phyloP scores from a whole-genome alignment of 2,113 vertebrate genomes.

The Herpetotheres cachinnans region DNA sequence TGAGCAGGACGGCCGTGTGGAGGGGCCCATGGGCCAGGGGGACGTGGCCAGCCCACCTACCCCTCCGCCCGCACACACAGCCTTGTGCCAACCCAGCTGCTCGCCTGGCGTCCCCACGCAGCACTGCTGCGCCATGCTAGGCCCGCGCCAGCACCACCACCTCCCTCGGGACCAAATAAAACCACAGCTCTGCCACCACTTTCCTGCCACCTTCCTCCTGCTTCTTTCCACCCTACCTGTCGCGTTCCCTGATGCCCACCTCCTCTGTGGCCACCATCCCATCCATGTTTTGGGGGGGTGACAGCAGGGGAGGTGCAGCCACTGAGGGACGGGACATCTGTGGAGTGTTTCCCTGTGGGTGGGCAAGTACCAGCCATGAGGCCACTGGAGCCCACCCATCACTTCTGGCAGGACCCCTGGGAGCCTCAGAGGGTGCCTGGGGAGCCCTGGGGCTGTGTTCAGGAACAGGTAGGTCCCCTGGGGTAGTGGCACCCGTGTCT shows the following conservation, averaged over 20 bases:
- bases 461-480: not conserved
- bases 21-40: not conserved
- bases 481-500: not conserved
- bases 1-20: not conserved
- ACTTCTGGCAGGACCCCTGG: not conserved
- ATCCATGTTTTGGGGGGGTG: rapidly evolving
- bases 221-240: not conserved
- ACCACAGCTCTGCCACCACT: not conserved
- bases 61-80: not conserved
- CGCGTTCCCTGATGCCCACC: not conserved
- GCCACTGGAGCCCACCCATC: not conserved
- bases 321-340: rapidly evolving
- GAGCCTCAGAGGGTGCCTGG: not conserved
- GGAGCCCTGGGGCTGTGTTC: not conserved
- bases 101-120: not conserved
- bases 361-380: not conserved
- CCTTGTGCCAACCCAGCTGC: not conserved
- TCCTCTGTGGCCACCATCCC: not conserved
- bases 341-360: not conserved
- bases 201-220: not conserved
- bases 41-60: not conserved
- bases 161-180: constrained; percentile 44
- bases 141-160: not conserved
- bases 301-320: not conserved
- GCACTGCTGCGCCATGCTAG: not conserved